Base-by-base conservation (phyloP, 2,113 vertebrate genomes). In the Sterna hirundo region DNA sequence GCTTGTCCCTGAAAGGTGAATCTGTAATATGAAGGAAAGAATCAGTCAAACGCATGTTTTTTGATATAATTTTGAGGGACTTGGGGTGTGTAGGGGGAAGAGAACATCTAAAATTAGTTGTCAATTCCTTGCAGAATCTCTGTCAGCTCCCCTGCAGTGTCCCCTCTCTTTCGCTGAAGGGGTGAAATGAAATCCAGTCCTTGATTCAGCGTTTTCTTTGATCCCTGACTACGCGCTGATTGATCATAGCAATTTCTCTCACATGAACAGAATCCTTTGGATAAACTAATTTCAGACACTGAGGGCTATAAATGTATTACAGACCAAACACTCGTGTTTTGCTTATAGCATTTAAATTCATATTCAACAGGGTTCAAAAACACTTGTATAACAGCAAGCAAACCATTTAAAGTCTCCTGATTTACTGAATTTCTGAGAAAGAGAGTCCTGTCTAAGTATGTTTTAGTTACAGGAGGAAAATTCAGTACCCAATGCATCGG, bases 221-320 rank as follows among this genome's bases (percentile, higher is more conserved):
- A 91, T 94, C 94, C 68, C 71, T 92, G 85, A 46, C 77, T 60
- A 14, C 0, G 9, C 12, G 3, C 80, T 93, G 97, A 97, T 92
- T 96, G 97, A 96, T 97, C 97, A 88, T 36, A 96, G 90, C 96
- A 98, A 96, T 97, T 98, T 96, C 95, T 95, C 90, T 69, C 88
- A 66, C 71, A 88, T 94, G 93, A 96, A 90, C 65, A 96, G 96
- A 96, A 95, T 65, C 91, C 92, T 97, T 92, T 10, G 46, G 95
- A 96, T 95, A 96, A 97, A 93, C 86, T 93, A 60, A 64, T 89
- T 94, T 84, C 90, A 94, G 64, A 76, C 70, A 89, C 91, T 34
- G 68, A 91, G 80, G 92, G 86, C 90, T 96, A 13, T 78, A 97
- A 93, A 87, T 60, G 65, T 86, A 65, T 77, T 25, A 7, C 61